Evolutionary conservation across 2,888 invertebrate species (phyloP).

Genomic region (Micropterix aruncella): DNA sequence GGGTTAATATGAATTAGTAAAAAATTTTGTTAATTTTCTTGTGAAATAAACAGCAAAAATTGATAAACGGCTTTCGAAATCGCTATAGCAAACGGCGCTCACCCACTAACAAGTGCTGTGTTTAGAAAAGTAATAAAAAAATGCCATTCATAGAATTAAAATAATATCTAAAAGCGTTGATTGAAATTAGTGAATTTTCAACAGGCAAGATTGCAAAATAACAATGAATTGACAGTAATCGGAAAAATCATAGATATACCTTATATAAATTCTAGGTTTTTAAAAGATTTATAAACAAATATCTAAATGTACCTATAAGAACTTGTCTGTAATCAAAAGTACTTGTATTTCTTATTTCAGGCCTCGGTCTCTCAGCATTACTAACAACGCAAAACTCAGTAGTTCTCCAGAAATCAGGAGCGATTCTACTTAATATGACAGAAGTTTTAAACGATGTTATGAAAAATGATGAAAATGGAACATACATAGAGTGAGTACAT

Average conservation of each 20-base stretch:
- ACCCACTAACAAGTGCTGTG: too few species aligned
- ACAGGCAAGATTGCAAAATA: background rate
- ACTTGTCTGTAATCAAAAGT: background rate
- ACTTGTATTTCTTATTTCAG: slow-evolving; percentile 22
- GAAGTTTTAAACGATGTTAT: slow-evolving; percentile 72
- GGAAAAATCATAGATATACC: slow-evolving; percentile 2
- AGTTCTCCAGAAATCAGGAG: slow-evolving; percentile 57
- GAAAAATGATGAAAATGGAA: slow-evolving; percentile 51
- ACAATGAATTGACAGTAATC: background rate
- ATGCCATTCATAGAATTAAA: too few species aligned
- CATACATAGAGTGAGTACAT: slow-evolving; percentile 44
- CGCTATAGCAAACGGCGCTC: too few species aligned
- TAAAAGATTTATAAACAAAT: slow-evolving; percentile 3
- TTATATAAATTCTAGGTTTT: slow-evolving; percentile 6
- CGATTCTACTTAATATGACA: slow-evolving; percentile 57
- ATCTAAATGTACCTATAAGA: background rate
- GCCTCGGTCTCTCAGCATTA: slow-evolving; percentile 48
- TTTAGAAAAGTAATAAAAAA: too few species aligned
- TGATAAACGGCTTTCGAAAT: too few species aligned
- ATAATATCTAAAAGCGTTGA: too few species aligned
- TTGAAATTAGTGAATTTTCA: slow-evolving; percentile 1
- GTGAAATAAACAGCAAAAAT: too few species aligned
- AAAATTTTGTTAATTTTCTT: too few species aligned
- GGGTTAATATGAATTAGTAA: too few species aligned
- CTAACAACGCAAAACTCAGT: slow-evolving; percentile 53